A percentile compares a stretch with the other conserved stretches of the same genome.
These are phyloP conservation scores for Monochamus alternatus DNA, from an alignment of 2,888 invertebrate species.

Conservation along the genomic window DNA sequence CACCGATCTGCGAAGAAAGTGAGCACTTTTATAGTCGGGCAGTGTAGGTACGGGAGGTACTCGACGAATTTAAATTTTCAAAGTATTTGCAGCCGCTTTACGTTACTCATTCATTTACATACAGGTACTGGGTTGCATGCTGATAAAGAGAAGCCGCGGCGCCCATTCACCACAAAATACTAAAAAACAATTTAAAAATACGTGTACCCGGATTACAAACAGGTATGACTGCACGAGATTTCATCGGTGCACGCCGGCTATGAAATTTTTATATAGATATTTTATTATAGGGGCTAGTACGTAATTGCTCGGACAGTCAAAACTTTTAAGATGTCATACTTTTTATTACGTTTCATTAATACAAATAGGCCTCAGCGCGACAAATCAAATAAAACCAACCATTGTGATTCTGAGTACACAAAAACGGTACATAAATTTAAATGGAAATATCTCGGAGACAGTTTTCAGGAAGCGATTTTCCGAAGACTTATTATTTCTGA, in stretches of 20 bases:
- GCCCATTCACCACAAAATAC: neutral
- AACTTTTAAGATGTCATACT: conserved; percentile 15
- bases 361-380: neutral
- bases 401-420: no score
- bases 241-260: neutral
- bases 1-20: no score
- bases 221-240: conserved; percentile 14
- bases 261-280: conserved; percentile 28
- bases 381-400: no score
- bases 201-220: neutral
- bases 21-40: no score
- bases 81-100: neutral
- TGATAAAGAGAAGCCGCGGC: neutral
- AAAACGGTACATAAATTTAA: no score
- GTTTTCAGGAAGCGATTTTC: no score
- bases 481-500: no score
- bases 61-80: neutral
- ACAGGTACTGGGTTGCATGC: neutral
- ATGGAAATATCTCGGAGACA: no score
- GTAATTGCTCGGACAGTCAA: conserved; percentile 16
- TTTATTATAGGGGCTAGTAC: conserved; percentile 14
- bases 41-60: neutral
- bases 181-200: conserved; percentile 19
- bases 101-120: neutral
- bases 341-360: conserved; percentile 32